phyloP scores from a whole-genome alignment of 2,113 vertebrate genomes.

The Sturnus vulgaris region DNA sequence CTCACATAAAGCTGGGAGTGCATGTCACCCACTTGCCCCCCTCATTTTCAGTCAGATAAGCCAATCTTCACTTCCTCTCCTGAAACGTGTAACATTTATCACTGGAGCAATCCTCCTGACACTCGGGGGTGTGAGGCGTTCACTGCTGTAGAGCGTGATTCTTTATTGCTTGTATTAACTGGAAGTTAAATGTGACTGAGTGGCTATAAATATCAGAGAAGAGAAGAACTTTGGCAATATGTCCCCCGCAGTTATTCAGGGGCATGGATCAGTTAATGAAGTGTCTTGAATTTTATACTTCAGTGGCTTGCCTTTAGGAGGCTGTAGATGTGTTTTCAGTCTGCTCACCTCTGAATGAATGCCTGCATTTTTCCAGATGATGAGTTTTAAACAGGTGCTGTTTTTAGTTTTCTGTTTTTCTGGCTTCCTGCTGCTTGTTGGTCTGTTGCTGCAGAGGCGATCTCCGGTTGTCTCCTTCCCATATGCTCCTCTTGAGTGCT shows the following conservation, averaged over 20 bases:
- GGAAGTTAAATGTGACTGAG: background rate
- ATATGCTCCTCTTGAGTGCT: background rate
- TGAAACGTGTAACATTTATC: fast-evolving
- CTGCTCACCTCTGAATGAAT: background rate
- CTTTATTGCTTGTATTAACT: background rate
- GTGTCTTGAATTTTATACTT: background rate
- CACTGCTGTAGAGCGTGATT: background rate
- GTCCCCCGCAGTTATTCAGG: background rate
- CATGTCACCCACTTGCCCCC: background rate
- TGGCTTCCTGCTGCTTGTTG: background rate
- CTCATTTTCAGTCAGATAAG: constrained; percentile 14
- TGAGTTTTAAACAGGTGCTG: constrained; percentile 18
- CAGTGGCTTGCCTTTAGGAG: background rate
- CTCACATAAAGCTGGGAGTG: background rate
- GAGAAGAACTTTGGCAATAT: background rate
- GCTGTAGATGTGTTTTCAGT: background rate
- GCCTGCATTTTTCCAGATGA: background rate
- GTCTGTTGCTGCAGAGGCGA: background rate
- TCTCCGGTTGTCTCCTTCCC: background rate
- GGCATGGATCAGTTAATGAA: background rate
- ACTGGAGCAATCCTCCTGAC: background rate
- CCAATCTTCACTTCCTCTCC: background rate
- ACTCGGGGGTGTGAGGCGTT: fast-evolving
- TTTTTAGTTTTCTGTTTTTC: background rate
- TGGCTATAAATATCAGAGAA: background rate